These are phyloP conservation scores for Phocoena phocoena DNA, from an alignment of 2,113 vertebrate species.

Conservation along the genomic window DNA sequence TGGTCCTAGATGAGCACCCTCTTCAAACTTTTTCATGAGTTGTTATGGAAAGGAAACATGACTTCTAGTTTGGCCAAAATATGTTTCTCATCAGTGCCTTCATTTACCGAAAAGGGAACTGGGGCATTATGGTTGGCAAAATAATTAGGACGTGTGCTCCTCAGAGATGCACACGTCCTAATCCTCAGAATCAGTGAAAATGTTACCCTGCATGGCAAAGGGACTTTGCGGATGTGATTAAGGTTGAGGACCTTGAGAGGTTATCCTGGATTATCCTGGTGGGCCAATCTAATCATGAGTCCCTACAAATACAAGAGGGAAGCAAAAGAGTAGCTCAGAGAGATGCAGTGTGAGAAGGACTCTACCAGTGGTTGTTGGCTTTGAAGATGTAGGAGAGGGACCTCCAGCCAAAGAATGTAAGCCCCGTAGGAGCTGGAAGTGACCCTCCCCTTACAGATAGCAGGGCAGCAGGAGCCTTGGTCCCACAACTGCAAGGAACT, in stretches of 20 bases:
- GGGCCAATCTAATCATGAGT: not conserved
- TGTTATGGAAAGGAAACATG: not conserved
- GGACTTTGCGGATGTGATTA: not conserved
- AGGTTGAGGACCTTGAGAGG: not conserved
- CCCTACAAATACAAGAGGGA: not conserved
- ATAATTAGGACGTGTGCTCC: too few species aligned
- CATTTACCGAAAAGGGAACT: not conserved
- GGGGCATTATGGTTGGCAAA: not conserved
- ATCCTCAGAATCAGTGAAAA: not conserved
- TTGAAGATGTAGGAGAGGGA: not conserved
- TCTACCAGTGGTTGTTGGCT: not conserved
- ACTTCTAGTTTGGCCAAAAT: not conserved
- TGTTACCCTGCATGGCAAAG: not conserved
- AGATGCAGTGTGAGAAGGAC: not conserved
- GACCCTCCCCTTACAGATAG: not conserved
- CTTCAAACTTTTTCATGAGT: not conserved
- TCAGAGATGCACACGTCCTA: not conserved
- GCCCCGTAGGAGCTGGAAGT: not conserved
- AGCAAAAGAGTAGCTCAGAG: not conserved
- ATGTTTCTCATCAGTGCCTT: not conserved
- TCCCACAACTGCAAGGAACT: not conserved
- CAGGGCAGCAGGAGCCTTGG: not conserved
- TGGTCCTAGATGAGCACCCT: not conserved
- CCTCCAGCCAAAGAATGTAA: not conserved
- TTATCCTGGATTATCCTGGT: not conserved